Base-by-base conservation (phyloP, 2,888 invertebrate species). In the Lordiphosa fenestrarum region DNA sequence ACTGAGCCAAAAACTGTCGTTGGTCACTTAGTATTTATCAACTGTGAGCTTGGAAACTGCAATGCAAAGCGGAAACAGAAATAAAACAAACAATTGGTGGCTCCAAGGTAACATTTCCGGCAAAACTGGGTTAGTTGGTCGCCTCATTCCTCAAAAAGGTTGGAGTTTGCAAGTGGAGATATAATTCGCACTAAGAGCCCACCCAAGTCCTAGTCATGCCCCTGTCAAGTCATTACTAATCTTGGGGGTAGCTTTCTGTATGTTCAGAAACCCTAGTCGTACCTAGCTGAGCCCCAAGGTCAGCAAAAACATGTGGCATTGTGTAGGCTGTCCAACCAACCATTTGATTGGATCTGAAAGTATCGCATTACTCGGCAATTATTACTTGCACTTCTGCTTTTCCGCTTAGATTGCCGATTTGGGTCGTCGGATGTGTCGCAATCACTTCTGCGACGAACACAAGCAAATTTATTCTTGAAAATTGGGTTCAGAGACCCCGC, bases 1-100 rank as follows among this genome's bases (percentile, higher is more conserved):
- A 76, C 81, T 74, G 36, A 67, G 53, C 46, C 47, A 30, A 33
- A 47, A 39, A 25, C 50, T 15, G 30, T 39, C 12, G 23, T 4
- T 30, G 30, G 23, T 6, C 69, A 60, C 39, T 60, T 65, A 63
- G 66, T 58, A 73, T 80, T 84, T 84, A 76, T 84, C 41, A 73
- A 50, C 10, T 53, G 30, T 50, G 33, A 25, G 37, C 39, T 35
- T 30, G 33, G 46, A 66, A 73, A 68, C 3, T 71, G 81, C 76
- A 66, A 21, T 51, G 64, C 42, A 19, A 66, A 63, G 74, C 74
- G 69, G 60, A 76, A 71, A 50, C 65, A 40, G 40, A 53, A 42
- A 37, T 35, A 15, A 12, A 33, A 23, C n/a, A 39, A 61, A 52
- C 53, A 41, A 40, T 13, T 39, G 44, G 49, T 33, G 42, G 46